These are phyloP conservation scores for Sigmodon hispidus DNA, from an alignment of 2,113 vertebrate genomes.

Conservation along the genomic window DNA sequence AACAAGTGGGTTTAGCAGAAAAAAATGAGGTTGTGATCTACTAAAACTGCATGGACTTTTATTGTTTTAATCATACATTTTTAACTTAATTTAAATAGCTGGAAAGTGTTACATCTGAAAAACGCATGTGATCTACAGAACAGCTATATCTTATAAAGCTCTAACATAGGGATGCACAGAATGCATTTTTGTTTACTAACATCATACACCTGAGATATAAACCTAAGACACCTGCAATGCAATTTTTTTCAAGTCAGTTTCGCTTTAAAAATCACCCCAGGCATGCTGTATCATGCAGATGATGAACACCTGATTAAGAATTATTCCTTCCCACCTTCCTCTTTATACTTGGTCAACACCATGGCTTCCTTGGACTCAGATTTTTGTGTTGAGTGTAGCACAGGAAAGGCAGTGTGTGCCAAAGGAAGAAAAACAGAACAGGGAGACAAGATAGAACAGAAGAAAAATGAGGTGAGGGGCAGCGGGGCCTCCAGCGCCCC, in stretches of 20 bases:
- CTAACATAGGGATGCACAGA: background rate
- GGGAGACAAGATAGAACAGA: background rate
- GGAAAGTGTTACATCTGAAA: constrained; percentile 34
- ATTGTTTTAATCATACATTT: background rate
- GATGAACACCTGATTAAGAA: background rate
- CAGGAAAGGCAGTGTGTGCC: background rate
- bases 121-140: background rate
- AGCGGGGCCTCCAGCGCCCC: too few species aligned
- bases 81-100: background rate
- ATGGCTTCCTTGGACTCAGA: background rate
- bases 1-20: constrained; percentile 11
- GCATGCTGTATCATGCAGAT: background rate
- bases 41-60: background rate
- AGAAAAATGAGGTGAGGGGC: background rate
- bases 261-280: constrained; percentile 12
- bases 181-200: background rate
- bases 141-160: background rate
- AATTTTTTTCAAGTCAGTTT: constrained; percentile 26
- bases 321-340: background rate
- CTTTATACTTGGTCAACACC: constrained; percentile 24
- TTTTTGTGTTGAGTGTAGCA: constrained; percentile 32
- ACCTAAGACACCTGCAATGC: background rate
- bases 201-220: background rate
- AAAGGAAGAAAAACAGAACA: constrained; percentile 15
- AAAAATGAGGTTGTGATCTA: background rate